Evolutionary conservation across 2,888 invertebrate species (phyloP), one percentile per base, ranked within the genome.

Genomic region (Timandra comae): DNA sequence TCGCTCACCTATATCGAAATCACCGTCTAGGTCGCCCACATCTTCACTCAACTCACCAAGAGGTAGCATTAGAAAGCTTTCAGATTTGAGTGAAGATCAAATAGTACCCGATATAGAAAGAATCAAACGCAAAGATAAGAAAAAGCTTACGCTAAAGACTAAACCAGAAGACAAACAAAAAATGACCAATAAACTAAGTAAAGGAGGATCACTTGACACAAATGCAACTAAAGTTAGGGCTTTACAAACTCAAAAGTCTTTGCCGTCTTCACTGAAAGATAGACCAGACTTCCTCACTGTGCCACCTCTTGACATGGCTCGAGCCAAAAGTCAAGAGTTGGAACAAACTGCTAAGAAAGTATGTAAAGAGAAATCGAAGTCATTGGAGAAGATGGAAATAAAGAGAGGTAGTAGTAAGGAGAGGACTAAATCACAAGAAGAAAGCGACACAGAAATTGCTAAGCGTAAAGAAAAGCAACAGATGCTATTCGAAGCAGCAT

Each of bases 401-500:
- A 88, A 86, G 63, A 70, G 89, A 46, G 73, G 76, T 8, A 56
- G 73, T 38, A 89, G 89, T 53, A 89, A 89, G 50, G 92, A 92
- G 63, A 86, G 91, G 42, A 89, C 91, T 3, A 91, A 90, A 59
- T 91, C 91, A 1, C 91, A 91, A 64, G 92, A 92, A 60, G 92
- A 92, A 45, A 90, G 90, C 41, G 92, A 91, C 51, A 88, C 90
- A 0, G 91, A 91, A 63, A 89, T 89, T 28, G 91, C 89, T 1
- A 92, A 92, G 63, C 88, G 92, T 27, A 91, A 91, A 65, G 91
- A 91, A 55, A 89, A 91, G 43, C 92, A 92, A 54, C 92, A 92
- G 61, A 89, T 91, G 86, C 68, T 92, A 1, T 92, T 92, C 50
- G 92, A 92, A 75, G 91, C 90, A 2, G 92, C 92, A 2, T 88